Conservation (phyloP, 2,113 vertebrate genomes). For the Notechis scutatus region DNA sequence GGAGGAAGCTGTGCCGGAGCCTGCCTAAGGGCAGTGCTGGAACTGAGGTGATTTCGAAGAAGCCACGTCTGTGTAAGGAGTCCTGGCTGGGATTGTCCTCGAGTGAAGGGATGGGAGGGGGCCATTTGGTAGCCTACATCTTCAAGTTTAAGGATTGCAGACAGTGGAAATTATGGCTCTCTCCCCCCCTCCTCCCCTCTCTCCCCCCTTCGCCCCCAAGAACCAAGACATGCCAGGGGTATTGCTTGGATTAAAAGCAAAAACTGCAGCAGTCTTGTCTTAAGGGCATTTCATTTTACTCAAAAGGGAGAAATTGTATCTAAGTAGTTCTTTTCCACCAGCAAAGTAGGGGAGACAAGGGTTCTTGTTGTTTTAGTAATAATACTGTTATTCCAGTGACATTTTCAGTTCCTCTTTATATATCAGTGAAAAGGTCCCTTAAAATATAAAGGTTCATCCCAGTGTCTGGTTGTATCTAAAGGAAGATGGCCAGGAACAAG, state of each 20-base stretch:
- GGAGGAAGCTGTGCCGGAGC: background rate
- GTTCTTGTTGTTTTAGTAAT: background rate
- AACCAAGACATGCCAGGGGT: background rate
- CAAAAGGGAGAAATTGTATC: no score
- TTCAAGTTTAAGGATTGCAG: background rate
- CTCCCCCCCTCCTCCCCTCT: background rate
- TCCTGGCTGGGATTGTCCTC: background rate
- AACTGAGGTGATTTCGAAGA: background rate
- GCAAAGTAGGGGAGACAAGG: no score
- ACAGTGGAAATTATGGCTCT: background rate
- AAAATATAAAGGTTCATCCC: accelerated
- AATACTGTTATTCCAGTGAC: background rate
- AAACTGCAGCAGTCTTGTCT: background rate
- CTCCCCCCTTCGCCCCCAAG: background rate
- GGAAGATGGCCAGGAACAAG: background rate
- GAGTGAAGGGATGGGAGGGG: background rate
- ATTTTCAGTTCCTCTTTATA: background rate
- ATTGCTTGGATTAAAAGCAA: background rate
- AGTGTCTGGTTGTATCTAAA: background rate
- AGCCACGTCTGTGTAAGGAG: background rate
- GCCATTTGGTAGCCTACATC: background rate
- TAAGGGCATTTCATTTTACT: background rate
- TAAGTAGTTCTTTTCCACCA: background rate
- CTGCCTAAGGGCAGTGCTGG: background rate
- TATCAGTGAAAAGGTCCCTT: background rate